These are phyloP conservation scores for Cheilosia grossa DNA, from an alignment of 2,888 invertebrate species.

Conservation along the genomic window DNA sequence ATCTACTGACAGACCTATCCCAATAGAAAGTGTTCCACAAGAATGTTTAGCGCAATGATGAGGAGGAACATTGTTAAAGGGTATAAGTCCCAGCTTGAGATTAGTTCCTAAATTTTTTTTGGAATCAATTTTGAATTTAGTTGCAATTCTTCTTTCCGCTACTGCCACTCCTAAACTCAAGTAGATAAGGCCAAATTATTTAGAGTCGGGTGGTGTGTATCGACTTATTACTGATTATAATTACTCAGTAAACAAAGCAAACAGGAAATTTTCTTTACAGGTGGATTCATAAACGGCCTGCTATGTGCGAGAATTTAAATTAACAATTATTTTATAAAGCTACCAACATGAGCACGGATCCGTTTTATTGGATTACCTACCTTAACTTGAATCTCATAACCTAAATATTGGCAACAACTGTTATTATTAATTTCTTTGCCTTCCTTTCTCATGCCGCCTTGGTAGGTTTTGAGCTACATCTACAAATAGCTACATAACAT, in stretches of 20 bases:
- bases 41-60: not conserved
- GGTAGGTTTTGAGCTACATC: constrained; percentile 2
- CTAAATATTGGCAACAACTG: constrained; percentile 51
- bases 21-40: not conserved
- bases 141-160: too few species aligned
- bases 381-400: constrained; percentile 44
- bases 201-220: not conserved
- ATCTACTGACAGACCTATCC: constrained; percentile 3
- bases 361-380: constrained; percentile 39
- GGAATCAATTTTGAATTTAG: too few species aligned
- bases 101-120: too few species aligned
- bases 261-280: constrained; percentile 21
- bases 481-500: not conserved
- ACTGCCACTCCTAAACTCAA: too few species aligned
- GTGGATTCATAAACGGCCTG: not conserved
- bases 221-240: not conserved
- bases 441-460: not conserved
- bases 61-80: too few species aligned
- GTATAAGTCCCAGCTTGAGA: too few species aligned
- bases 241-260: constrained; percentile 5
- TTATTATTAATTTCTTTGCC: constrained; percentile 45
- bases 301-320: constrained; percentile 25
- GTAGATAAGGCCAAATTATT: not conserved
- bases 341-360: constrained; percentile 5
- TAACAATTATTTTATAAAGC: constrained; percentile 39